Base-by-base conservation (phyloP, 2,797 vertebrate genomes). In the Halcyon leucocephala region DNA sequence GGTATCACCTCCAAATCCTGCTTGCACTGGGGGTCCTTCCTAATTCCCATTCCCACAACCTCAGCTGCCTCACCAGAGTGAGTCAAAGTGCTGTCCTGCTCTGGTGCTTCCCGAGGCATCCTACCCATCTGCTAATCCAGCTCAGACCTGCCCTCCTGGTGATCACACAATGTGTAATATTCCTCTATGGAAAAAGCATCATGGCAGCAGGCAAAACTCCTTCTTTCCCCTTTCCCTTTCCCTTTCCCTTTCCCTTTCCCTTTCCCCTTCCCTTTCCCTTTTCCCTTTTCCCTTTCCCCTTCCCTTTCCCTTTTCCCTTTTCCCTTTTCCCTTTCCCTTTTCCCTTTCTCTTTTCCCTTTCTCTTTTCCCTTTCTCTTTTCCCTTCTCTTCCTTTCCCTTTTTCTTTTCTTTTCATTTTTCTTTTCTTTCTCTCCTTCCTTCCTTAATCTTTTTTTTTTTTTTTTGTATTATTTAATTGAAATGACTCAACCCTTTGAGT, bases 401-500 rank as follows among this genome's bases (percentile, higher is more conserved):
- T 20, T 7, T n/a, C 8, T 5, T 41, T 16, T 64, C 7, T 55
- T 24, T 25, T 26, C 49, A 25, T 49, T 91, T 87, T 91, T 24
- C 46, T 37, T 37, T 14, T 72, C 29, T 41, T 25, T 12, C 7
- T 19, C 8, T 42, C 16, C 16, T 42, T 51, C 42, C 42, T 16
- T 70, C 24, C 22, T 48, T 37, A 37, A 37, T 37, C 37, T 39
- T 8, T 49, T 26, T 14, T 51, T 33, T 39, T 35, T 71, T 82
- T 77, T 81, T 62, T 62, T 55, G 28, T 20, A 44, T 77, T 87
- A 86, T 92, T 96, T 84, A 96, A 95, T 93, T 95, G 93, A 97
- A 95, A 83, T 96, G 96, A 97, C 84, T 97, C 96, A 97, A 86
- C 69, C 88, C 39, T 95, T 72, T 95, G 51, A 92, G 49, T 48